These are phyloP conservation scores for Drosophila grimshawi DNA, from an alignment of 1,140 invertebrate species.

Conservation along the genomic window DNA sequence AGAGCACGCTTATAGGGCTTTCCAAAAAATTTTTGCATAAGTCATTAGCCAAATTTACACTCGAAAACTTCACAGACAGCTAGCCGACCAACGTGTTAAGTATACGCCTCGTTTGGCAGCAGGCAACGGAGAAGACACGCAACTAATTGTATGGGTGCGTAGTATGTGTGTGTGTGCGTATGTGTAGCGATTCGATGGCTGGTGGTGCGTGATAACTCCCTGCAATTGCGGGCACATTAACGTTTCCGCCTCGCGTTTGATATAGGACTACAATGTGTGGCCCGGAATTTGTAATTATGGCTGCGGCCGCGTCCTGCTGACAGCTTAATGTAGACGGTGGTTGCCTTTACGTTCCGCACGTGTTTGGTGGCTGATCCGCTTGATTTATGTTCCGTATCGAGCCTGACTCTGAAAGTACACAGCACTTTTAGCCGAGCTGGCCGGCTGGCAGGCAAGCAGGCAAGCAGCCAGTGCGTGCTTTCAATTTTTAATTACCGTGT, in stretches of 20 bases:
- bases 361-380: conserved; percentile 51
- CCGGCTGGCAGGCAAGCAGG: conserved; percentile 10
- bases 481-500: conserved; percentile 78
- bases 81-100: conserved; percentile 34
- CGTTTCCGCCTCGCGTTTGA: conserved; percentile 73
- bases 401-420: conserved; percentile 26
- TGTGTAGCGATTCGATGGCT: background rate
- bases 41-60: conserved; percentile 64
- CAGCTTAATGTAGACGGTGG: conserved; percentile 57
- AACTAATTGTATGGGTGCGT: background rate
- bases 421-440: conserved; percentile 25
- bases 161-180: background rate
- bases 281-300: conserved; percentile 72
- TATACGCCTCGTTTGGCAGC: conserved; percentile 44
- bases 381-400: conserved; percentile 65
- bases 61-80: conserved; percentile 58
- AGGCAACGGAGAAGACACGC: conserved; percentile 25
- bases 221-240: conserved; percentile 75
- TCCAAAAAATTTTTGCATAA: conserved; percentile 31
- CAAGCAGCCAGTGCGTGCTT: conserved; percentile 57
- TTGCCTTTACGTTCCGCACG: conserved; percentile 69
- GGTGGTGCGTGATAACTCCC: conserved; percentile 69
- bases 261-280: conserved; percentile 71
- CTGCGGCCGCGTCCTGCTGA: conserved; percentile 40
- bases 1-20: conserved; percentile 15